A percentile compares a stretch with the other conserved stretches of the same genome.
phyloP scores from a whole-genome alignment of 2,113 vertebrate genomes.

The Syrmaticus mikado region DNA sequence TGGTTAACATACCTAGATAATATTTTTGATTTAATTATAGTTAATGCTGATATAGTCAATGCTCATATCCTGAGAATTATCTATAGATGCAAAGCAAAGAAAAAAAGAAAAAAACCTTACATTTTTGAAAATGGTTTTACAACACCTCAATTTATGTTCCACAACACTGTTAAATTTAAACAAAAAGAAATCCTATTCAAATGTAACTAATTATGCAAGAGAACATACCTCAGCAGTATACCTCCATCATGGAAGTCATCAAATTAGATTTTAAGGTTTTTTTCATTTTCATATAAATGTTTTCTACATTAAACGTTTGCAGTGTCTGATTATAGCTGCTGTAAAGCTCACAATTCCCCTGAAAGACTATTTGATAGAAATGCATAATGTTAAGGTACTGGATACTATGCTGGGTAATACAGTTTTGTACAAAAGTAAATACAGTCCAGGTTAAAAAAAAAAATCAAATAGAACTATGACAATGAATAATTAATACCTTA shows the following conservation, averaged over 20 bases:
- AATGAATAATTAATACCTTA: neutral
- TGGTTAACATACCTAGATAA: neutral
- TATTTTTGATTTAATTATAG: neutral
- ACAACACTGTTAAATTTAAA: neutral
- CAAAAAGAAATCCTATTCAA: neutral
- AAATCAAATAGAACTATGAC: neutral
- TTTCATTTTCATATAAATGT: neutral
- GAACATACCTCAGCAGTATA: neutral
- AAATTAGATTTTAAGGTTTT: neutral
- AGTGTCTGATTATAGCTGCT: neutral
- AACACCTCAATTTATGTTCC: neutral
- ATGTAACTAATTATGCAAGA: neutral
- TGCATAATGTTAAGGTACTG: neutral
- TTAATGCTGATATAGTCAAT: neutral
- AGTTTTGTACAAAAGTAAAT: neutral
- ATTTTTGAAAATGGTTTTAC: neutral
- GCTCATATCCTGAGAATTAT: neutral
- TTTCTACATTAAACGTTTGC: neutral
- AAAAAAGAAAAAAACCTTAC: neutral
- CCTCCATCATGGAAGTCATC: neutral
- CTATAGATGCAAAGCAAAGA: neutral
- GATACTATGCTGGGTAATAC: neutral
- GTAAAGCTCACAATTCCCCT: neutral
- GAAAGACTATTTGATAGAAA: neutral
- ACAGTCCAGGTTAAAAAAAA: neutral